These are phyloP conservation scores for Scaeva pyrastri DNA, from an alignment of 2,888 invertebrate genomes.

Conservation along the genomic window DNA sequence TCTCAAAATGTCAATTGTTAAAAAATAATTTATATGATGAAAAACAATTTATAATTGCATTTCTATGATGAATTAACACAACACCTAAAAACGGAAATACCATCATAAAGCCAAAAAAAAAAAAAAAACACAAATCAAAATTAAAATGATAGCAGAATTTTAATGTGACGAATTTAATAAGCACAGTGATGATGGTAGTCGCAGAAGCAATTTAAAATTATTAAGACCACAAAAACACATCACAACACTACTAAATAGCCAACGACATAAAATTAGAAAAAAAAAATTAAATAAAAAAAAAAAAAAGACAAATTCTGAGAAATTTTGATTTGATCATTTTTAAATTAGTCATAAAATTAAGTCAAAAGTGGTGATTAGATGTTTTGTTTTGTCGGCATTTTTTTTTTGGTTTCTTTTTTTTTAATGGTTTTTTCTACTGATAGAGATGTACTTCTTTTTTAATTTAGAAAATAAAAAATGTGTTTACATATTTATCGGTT, in stretches of 20 bases:
- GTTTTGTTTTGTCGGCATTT: slow-evolving; percentile 29
- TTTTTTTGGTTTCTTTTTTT: neutral
- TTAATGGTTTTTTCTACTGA: slow-evolving; percentile 4
- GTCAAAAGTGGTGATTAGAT: slow-evolving; percentile 9
- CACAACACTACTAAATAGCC: too few relatives aligned
- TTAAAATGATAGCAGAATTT: slow-evolving; percentile 41
- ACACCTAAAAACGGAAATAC: slow-evolving; percentile 64
- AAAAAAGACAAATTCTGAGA: slow-evolving; percentile 57
- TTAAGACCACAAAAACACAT: slow-evolving; percentile 20
- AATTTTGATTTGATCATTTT: slow-evolving; percentile 66
- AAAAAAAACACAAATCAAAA: neutral
- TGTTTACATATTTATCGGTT: too few relatives aligned
- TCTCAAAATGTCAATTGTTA: neutral
- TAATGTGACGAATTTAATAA: slow-evolving; percentile 68
- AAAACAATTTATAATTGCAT: neutral
- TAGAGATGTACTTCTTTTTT: neutral
- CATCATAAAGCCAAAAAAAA: slow-evolving; percentile 41
- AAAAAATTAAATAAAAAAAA: neutral
- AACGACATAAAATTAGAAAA: slow-evolving; percentile 25
- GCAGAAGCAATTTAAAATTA: neutral
- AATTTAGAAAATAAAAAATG: neutral
- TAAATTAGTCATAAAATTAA: slow-evolving; percentile 68
- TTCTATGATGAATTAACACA: slow-evolving; percentile 14
- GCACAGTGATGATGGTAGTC: slow-evolving; percentile 20
- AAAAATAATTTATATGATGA: neutral